Evolutionary conservation across 2,797 vertebrate genomes (phyloP).

Genomic region (Enteromius viviparus): DNA sequence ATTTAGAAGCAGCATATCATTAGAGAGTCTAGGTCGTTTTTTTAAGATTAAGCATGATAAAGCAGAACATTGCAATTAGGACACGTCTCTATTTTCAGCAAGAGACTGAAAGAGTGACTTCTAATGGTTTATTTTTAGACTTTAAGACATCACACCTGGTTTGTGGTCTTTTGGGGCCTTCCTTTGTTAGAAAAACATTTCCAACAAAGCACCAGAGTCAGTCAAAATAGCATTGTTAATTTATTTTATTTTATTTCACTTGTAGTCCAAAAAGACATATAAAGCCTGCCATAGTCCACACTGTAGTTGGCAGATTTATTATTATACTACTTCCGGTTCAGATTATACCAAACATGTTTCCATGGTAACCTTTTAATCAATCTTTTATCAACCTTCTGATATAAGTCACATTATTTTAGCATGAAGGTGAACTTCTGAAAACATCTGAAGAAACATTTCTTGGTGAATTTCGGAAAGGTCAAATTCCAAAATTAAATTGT

Average conservation of each 20-base stretch:
- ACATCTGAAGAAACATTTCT: not conserved
- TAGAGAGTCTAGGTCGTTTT: not conserved
- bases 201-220: not conserved
- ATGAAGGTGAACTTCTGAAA: not conserved
- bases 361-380: not conserved
- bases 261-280: not conserved
- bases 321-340: not conserved
- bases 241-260: not conserved
- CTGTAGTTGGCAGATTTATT: not conserved
- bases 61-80: constrained; percentile 25
- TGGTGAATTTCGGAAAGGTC: not conserved
- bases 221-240: not conserved
- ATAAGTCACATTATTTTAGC: not conserved
- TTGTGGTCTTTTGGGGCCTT: constrained; percentile 5
- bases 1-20: constrained; percentile 7
- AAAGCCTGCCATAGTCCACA: not conserved
- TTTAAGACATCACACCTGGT: constrained; percentile 13
- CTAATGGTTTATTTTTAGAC: constrained; percentile 33
- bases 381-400: not conserved
- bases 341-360: not conserved
- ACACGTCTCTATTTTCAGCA: constrained; percentile 25
- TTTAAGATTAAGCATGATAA: constrained; percentile 22
- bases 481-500: not conserved
- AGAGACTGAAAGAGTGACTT: constrained; percentile 11
- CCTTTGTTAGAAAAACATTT: not conserved